A percentile compares a stretch with the other conserved stretches of the same genome.
phyloP scores from a whole-genome alignment of 2,888 invertebrate genomes.

The Teinopalpus imperialis region DNA sequence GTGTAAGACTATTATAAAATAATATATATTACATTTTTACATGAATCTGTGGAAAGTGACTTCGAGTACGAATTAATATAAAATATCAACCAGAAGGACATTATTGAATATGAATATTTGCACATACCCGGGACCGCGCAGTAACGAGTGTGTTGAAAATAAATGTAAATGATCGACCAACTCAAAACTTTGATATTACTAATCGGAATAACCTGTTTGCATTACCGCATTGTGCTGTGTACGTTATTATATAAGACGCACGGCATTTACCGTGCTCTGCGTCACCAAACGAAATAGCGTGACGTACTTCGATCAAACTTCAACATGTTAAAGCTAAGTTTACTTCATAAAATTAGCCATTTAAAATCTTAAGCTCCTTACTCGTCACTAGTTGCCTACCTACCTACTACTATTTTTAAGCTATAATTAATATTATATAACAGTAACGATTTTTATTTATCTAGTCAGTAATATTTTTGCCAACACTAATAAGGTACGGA shows the following conservation, averaged over 20 bases:
- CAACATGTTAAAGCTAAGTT: background rate
- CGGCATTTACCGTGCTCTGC: conserved; percentile 26
- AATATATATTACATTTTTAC: too few relatives aligned
- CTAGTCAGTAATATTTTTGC: too few relatives aligned
- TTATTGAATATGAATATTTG: conserved; percentile 7
- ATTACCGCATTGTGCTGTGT: conserved; percentile 25
- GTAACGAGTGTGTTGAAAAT: conserved; percentile 10
- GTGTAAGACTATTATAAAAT: too few relatives aligned
- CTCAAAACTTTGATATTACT: conserved; percentile 21
- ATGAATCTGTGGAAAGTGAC: too few relatives aligned
- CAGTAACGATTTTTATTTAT: too few relatives aligned
- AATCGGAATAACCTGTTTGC: conserved; percentile 24
- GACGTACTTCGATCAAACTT: conserved; percentile 14
- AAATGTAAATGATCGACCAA: conserved; percentile 6
- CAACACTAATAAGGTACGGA: too few relatives aligned
- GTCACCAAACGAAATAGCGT: conserved; percentile 26
- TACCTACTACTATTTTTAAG: too few relatives aligned
- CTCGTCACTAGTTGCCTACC: too few relatives aligned
- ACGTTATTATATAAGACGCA: conserved; percentile 30
- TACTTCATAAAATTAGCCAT: background rate
- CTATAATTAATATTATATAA: too few relatives aligned
- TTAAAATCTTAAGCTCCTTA: too few relatives aligned
- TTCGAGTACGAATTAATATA: too few relatives aligned
- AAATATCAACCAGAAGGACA: too few relatives aligned
- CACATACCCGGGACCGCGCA: background rate